These are phyloP conservation scores for Listronotus oregonensis DNA, from an alignment of 1,140 invertebrate genomes.

Conservation along the genomic window DNA sequence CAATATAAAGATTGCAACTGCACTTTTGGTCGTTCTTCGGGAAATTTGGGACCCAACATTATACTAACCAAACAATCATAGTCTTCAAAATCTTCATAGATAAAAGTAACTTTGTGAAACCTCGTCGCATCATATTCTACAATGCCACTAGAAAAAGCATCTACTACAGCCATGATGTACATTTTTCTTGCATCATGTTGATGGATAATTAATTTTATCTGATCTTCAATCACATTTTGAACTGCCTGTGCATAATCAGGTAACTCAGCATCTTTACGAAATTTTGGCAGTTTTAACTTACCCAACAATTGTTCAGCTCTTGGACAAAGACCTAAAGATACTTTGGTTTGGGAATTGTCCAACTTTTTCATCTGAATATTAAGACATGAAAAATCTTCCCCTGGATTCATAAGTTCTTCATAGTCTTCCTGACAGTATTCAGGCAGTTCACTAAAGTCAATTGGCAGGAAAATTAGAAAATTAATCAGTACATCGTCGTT, in stretches of 20 bases:
- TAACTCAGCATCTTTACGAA: slow-evolving; percentile 44
- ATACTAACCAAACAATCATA: slow-evolving; percentile 48
- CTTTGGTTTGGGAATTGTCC: slow-evolving; percentile 43
- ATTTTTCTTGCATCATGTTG: slow-evolving; percentile 49
- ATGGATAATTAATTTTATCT: background rate
- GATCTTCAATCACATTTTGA: slow-evolving; percentile 36
- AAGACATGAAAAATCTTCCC: slow-evolving; percentile 46
- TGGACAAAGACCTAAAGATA: slow-evolving; percentile 47
- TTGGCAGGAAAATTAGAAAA: slow-evolving; percentile 50
- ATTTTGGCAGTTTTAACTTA: slow-evolving; percentile 39
- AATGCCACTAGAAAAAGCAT: slow-evolving; percentile 42
- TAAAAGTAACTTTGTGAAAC: slow-evolving; percentile 44
- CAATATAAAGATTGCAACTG: slow-evolving; percentile 49
- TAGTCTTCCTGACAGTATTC: slow-evolving; percentile 44
- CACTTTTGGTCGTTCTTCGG: slow-evolving; percentile 48
- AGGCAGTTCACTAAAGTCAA: slow-evolving; percentile 50
- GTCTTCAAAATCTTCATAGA: slow-evolving; percentile 46
- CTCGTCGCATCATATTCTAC: slow-evolving; percentile 52
- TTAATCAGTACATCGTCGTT: slow-evolving; percentile 30
- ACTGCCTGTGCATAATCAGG: slow-evolving; percentile 37
- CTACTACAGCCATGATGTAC: slow-evolving; percentile 47
- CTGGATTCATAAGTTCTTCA: slow-evolving; percentile 41
- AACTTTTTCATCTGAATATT: slow-evolving; percentile 44
- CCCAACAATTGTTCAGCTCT: slow-evolving; percentile 49
- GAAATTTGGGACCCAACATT: slow-evolving; percentile 47